Conservation (phyloP, 2,888 invertebrate species). For the Dilophus febrilis region DNA sequence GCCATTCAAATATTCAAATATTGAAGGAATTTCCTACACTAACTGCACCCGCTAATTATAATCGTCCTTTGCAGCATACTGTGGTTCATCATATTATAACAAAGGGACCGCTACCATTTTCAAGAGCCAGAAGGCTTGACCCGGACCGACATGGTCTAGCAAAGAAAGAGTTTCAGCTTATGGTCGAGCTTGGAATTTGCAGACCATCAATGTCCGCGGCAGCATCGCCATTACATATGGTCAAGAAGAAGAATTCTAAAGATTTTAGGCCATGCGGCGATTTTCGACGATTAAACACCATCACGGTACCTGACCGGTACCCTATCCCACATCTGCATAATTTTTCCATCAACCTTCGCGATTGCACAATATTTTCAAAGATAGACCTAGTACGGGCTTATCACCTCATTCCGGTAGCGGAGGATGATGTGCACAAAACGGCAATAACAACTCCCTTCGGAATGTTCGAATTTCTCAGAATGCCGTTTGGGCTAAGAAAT, state of each 20-base stretch:
- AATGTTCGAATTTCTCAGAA: constrained; percentile 17
- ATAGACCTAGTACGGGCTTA: constrained; percentile 17
- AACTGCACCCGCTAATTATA: too few relatives aligned
- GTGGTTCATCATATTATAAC: not conserved
- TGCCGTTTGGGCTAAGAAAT: constrained; percentile 18
- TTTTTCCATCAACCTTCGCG: constrained; percentile 11
- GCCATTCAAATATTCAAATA: too few relatives aligned
- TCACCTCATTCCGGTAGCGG: constrained; percentile 18
- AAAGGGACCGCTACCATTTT: not conserved
- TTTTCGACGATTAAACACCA: constrained; percentile 17
- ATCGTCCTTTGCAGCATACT: not conserved
- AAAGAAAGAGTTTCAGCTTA: not conserved
- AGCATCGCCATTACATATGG: not conserved
- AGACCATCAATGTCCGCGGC: not conserved
- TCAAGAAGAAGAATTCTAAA: not conserved
- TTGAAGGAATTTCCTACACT: too few relatives aligned
- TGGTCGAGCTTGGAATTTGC: not conserved
- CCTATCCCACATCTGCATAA: constrained; percentile 16
- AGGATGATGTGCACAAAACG: constrained; percentile 18
- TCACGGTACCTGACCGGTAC: constrained; percentile 15
- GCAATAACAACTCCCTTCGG: constrained; percentile 19
- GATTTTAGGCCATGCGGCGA: constrained; percentile 15
- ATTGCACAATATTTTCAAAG: constrained; percentile 11
- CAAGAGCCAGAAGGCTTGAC: not conserved
- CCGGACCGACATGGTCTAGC: not conserved